Evolutionary conservation across 2,797 vertebrate genomes (phyloP).

Genomic region (Balearica regulorum): DNA sequence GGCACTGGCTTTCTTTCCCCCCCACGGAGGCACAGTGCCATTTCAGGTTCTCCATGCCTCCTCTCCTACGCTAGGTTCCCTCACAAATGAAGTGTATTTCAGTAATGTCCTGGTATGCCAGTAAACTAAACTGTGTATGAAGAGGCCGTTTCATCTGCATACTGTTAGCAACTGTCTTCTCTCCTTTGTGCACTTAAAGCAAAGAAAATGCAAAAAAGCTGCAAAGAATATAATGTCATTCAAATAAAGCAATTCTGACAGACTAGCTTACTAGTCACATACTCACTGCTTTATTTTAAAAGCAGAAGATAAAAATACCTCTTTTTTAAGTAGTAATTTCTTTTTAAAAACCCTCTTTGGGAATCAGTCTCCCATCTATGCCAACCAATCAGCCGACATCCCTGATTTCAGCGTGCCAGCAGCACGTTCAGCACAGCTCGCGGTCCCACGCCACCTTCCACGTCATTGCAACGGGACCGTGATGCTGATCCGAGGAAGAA

Average conservation of each 20-base stretch:
- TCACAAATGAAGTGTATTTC: neutral
- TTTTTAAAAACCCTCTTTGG: neutral
- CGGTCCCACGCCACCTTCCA: neutral
- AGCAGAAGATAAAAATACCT: slow-evolving; percentile 16
- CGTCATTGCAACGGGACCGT: fast-evolving
- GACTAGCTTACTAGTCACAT: neutral
- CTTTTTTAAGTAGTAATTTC: neutral
- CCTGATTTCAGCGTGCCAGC: neutral
- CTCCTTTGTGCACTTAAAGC: neutral
- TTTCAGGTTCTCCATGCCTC: neutral
- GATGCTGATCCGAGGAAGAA: neutral
- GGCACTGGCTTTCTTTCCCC: neutral
- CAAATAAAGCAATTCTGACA: neutral
- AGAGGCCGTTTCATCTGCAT: neutral
- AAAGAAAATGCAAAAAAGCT: neutral
- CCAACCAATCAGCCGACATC: neutral
- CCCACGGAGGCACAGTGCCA: neutral
- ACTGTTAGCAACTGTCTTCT: neutral
- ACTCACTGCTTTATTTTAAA: neutral
- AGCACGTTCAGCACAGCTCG: neutral
- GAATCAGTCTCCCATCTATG: neutral
- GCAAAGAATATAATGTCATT: neutral
- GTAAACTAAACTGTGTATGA: neutral
- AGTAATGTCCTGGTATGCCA: neutral
- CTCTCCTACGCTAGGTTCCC: neutral